Conservation (phyloP, 2,888 invertebrate genomes). For the Alsophila aescularia region DNA sequence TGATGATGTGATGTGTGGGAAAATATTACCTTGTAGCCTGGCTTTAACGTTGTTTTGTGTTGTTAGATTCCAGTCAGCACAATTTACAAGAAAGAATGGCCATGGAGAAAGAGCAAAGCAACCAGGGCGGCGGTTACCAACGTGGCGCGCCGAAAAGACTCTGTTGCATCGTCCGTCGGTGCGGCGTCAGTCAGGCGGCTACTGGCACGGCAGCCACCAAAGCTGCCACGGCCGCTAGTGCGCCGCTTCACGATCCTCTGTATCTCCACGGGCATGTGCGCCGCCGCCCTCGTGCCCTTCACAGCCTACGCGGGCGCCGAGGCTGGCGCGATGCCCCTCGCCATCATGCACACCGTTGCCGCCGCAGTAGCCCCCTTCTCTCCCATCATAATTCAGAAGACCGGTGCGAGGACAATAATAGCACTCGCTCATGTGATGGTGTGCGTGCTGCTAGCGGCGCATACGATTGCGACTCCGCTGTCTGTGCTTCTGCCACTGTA, state of each 20-base stretch:
- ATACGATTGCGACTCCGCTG: slow-evolving; percentile 73
- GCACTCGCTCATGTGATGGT: slow-evolving; percentile 82
- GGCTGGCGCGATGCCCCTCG: slow-evolving; percentile 86
- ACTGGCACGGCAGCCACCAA: slow-evolving; percentile 81
- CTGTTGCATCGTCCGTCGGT: slow-evolving; percentile 89
- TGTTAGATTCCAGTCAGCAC: slow-evolving; percentile 73
- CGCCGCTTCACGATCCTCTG: slow-evolving; percentile 81
- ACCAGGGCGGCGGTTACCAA: slow-evolving; percentile 45
- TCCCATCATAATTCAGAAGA: slow-evolving; percentile 72
- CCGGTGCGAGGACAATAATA: slow-evolving; percentile 67
- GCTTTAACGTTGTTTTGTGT: no score
- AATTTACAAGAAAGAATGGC: slow-evolving; percentile 78
- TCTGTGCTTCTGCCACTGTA: slow-evolving; percentile 69
- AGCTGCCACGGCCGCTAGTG: slow-evolving; percentile 79
- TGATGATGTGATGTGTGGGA: no score
- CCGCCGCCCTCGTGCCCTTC: slow-evolving; percentile 86
- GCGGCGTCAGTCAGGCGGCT: slow-evolving; percentile 91
- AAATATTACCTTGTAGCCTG: no score
- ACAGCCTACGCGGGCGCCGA: slow-evolving; percentile 78
- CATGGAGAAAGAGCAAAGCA: slow-evolving; percentile 71
- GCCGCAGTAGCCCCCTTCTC: slow-evolving; percentile 82
- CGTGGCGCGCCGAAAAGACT: slow-evolving; percentile 85
- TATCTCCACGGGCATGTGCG: slow-evolving; percentile 85
- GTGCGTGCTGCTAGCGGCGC: slow-evolving; percentile 85
- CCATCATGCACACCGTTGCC: slow-evolving; percentile 85